Evolutionary conservation across 2,888 invertebrate species (phyloP), one percentile per base, ranked within the genome.

Genomic region (Kuschelorhynchus macadamiae): DNA sequence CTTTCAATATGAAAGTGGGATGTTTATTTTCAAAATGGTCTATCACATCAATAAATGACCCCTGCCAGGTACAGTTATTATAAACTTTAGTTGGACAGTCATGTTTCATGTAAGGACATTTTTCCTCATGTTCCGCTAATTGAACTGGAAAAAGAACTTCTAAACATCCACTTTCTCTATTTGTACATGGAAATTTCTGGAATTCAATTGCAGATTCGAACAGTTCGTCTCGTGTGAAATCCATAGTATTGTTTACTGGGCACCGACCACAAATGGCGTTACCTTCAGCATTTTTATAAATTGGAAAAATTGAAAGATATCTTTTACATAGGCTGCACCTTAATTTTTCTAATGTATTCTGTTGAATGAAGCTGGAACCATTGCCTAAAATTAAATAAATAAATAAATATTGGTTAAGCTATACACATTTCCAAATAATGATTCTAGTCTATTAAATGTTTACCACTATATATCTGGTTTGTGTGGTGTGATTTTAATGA

Each of bases 241-340:
- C 72, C 32, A 72, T 70, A n/a, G 73, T 59, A 17, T 73, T 70
- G 33, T 73, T 72, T 33, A 69, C 36, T 3, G 75, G 70, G 57
- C 81, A 81, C 21, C 81, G 70, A 0, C 81, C 81, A 72, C 81
- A 81, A 33, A 76, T 70, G 14, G 75, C 70, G 4, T 74, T 74
- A 3, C 44, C 44, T 20, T 67, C 65, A 17, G 62, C 39, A 46
- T 75, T 62, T 9, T 63, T 73, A 55, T 75, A 74, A 11, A 80
- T 70, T 3, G 80, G 80, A n/a, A 77, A 74, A 32, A 74, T 52
- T 5, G 81, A 81, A 17, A 81, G 71, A 44, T 76, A 75, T 50
- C 77, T 76, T 21, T 74, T 67, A 70, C 81, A 81, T 33, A 63
- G 64, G 3, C 56, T 67, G 62, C 81, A 81, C 42, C 62, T 70